phyloP scores from a whole-genome alignment of 2,113 vertebrate species.

The Acanthochromis polyacanthus region DNA sequence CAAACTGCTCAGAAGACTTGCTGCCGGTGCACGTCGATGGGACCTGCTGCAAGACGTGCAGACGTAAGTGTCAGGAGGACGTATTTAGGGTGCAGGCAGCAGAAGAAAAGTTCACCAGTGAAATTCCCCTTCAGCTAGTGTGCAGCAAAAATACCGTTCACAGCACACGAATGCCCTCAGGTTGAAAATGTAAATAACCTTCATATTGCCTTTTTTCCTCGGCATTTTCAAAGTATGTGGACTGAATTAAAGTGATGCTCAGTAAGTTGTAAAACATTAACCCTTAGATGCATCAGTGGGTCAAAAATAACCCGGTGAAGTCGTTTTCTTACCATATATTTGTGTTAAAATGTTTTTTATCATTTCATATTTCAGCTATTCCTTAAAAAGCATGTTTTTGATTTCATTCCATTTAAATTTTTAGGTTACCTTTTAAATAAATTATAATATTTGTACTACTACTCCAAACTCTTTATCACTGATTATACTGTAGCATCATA shows the following conservation, averaged over 20 bases:
- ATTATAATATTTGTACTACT: too few species aligned
- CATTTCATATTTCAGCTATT: too few species aligned
- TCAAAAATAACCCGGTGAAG: too few species aligned
- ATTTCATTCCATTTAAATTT: too few species aligned
- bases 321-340: too few species aligned
- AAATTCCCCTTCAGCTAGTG: not conserved
- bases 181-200: not conserved
- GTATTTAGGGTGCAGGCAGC: not conserved
- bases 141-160: constrained; percentile 4
- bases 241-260: not conserved
- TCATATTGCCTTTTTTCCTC: not conserved
- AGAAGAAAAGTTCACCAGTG: not conserved
- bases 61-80: constrained; percentile 86
- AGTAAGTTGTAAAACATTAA: too few species aligned
- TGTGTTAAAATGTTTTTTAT: too few species aligned
- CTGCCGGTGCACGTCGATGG: constrained; percentile 89
- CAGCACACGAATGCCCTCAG: not conserved
- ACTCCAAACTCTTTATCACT: too few species aligned
- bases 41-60: constrained; percentile 94
- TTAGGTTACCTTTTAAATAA: too few species aligned
- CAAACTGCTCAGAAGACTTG: constrained; percentile 89
- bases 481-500: too few species aligned
- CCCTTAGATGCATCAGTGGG: too few species aligned
- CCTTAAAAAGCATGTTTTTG: too few species aligned
- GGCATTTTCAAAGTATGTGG: not conserved